A percentile compares a stretch with the other conserved stretches of the same genome.
phyloP scores from a whole-genome alignment of 2,113 vertebrate species.

The Tapirus terrestris region DNA sequence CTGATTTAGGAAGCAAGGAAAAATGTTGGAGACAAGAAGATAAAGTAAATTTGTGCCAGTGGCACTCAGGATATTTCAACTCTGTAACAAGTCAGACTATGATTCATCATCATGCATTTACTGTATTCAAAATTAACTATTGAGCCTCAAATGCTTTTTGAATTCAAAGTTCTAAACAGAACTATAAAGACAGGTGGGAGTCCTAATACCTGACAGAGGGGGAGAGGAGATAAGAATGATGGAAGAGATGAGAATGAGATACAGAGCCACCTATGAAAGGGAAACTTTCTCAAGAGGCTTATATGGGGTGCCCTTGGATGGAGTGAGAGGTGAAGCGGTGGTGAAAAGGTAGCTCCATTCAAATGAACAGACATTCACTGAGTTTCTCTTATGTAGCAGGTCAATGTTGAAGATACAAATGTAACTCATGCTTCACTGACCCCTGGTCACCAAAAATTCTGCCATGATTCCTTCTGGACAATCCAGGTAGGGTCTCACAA shows the following conservation, averaged over 20 bases:
- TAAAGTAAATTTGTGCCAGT: neutral
- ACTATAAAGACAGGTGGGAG: neutral
- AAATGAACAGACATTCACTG: neutral
- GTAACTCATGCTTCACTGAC: neutral
- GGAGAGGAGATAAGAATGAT: neutral
- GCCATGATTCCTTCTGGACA: neutral
- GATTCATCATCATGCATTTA: neutral
- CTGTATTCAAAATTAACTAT: neutral
- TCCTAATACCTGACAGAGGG: neutral
- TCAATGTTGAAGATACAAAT: neutral
- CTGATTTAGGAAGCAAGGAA: constrained; percentile 3
- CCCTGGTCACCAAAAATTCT: neutral
- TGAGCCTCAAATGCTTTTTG: neutral
- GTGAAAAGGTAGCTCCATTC: neutral
- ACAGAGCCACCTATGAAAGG: neutral
- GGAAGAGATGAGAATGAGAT: neutral
- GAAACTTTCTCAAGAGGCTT: neutral
- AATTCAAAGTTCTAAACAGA: neutral
- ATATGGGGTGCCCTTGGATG: neutral
- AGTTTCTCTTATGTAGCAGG: neutral
- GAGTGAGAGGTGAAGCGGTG: fast-evolving
- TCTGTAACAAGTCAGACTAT: neutral
- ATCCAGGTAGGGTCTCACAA: neutral
- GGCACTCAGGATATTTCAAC: neutral
- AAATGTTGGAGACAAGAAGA: neutral